phyloP scores from a whole-genome alignment of 2,113 vertebrate genomes.

The Psittacara wagleri region DNA sequence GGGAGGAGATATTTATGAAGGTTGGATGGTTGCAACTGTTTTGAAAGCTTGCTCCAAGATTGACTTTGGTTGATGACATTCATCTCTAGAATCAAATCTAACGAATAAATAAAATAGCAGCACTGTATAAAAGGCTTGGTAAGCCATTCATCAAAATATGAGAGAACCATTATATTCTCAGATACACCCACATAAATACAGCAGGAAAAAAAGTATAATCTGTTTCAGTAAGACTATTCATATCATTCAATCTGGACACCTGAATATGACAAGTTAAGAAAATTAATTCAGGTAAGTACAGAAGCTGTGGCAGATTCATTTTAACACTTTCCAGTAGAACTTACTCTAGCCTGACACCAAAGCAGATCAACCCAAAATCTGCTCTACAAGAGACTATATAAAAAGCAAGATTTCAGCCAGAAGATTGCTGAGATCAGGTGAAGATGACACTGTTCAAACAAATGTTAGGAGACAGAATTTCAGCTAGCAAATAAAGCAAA shows the following conservation, averaged over 20 bases:
- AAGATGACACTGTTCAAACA: background rate
- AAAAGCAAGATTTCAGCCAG: background rate
- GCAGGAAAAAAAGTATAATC: background rate
- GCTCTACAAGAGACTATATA: background rate
- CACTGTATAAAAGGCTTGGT: background rate
- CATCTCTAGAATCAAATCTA: background rate
- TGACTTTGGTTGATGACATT: background rate
- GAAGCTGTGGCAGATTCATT: background rate
- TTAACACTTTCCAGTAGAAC: background rate
- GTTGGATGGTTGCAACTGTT: background rate
- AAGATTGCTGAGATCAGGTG: background rate
- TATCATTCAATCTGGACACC: background rate
- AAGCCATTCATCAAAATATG: constrained; percentile 11
- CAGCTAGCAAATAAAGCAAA: background rate
- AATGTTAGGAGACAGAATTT: background rate
- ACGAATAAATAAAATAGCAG: background rate
- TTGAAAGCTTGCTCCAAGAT: background rate
- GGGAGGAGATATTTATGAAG: background rate
- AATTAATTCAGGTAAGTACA: background rate
- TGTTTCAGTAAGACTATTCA: background rate
- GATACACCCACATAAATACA: background rate
- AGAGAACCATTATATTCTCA: background rate
- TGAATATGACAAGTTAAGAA: background rate
- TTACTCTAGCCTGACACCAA: background rate
- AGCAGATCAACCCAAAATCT: background rate